phyloP scores from a whole-genome alignment of 2,797 vertebrate genomes.

The Trematomus bernacchii region DNA sequence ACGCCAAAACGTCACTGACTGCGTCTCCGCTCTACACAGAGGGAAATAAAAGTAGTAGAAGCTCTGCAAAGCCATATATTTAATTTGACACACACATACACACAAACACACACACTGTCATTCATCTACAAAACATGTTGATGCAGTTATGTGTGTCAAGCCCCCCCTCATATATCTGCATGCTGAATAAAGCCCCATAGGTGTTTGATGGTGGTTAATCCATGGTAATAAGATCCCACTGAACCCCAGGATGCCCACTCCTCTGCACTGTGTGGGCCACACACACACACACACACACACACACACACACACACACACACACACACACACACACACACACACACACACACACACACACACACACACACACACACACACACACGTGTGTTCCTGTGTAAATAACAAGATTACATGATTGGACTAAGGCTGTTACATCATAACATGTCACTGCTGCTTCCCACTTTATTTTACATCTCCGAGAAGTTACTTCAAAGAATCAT shows the following conservation, averaged over 20 bases:
- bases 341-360: too few species aligned
- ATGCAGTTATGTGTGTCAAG: neutral
- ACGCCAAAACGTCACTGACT: neutral
- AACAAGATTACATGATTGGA: constrained; percentile 27
- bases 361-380: too few species aligned
- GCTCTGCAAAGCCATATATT: neutral
- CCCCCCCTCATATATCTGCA: constrained; percentile 8
- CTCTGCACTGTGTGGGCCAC: too few species aligned
- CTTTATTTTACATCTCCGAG: neutral
- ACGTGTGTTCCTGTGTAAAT: neutral
- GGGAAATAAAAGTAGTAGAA: neutral
- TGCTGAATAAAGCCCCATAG: constrained; percentile 22
- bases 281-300: constrained; percentile 15
- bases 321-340: constrained; percentile 24
- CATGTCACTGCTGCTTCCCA: neutral
- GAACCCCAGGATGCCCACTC: constrained; percentile 30
- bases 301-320: neutral
- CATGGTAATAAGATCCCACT: constrained; percentile 14
- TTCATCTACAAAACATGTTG: neutral
- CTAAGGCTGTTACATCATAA: neutral
- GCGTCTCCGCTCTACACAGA: neutral
- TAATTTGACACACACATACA: neutral
- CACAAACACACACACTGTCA: neutral
- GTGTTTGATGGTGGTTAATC: constrained; percentile 31
- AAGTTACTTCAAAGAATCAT: neutral